A percentile compares a stretch with the other conserved stretches of the same genome.
These are phyloP conservation scores for Tetragonula clypearis DNA, from an alignment of 1,140 invertebrate species.

Conservation along the genomic window DNA sequence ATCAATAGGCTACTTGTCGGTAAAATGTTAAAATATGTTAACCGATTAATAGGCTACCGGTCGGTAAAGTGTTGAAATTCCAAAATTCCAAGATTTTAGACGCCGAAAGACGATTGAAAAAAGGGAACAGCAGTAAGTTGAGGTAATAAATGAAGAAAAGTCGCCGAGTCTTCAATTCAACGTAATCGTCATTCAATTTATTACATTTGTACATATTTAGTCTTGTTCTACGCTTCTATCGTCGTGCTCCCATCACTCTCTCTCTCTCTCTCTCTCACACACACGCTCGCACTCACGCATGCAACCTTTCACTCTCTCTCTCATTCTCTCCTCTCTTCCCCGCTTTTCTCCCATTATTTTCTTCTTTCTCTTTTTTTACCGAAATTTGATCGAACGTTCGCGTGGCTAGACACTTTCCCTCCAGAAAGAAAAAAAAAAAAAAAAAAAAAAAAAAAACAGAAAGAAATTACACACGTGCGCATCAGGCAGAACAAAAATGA, in stretches of 20 bases:
- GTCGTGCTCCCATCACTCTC: constrained; percentile 22
- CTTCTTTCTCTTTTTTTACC: neutral
- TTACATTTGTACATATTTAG: constrained; percentile 77
- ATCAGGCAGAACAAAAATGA: constrained; percentile 59
- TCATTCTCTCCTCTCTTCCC: neutral
- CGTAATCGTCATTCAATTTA: constrained; percentile 78
- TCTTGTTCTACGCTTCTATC: constrained; percentile 56
- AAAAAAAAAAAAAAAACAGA: no score
- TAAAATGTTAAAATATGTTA: no score
- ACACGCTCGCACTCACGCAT: constrained; percentile 11
- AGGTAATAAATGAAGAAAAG: constrained; percentile 32
- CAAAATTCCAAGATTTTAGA: neutral
- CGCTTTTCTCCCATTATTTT: neutral
- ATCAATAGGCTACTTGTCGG: no score
- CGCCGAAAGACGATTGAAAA: neutral
- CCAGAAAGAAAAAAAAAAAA: neutral
- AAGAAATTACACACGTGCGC: constrained; percentile 15
- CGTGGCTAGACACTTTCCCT: constrained; percentile 1
- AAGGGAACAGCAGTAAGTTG: neutral
- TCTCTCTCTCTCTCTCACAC: constrained; percentile 13
- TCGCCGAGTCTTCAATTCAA: constrained; percentile 59
- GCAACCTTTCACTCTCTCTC: constrained; percentile 5
- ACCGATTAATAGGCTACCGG: no score
- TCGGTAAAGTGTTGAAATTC: no score
- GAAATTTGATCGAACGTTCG: constrained; percentile 6